Percentiles rank a stretch among this genome's conserved stretches.
Conservation (phyloP, 2,888 invertebrate species). For the Hypomecis atomaria region DNA sequence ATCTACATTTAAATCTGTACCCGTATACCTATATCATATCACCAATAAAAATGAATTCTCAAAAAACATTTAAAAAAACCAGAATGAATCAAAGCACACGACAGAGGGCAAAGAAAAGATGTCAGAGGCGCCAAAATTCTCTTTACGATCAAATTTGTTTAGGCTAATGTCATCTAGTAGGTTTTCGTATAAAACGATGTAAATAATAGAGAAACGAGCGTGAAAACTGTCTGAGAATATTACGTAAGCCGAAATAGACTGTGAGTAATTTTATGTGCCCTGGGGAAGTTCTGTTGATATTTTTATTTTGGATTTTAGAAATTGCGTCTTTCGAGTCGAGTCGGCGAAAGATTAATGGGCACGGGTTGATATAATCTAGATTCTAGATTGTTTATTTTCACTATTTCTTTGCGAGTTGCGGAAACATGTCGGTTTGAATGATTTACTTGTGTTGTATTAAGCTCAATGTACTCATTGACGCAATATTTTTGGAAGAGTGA, state of each 20-base stretch:
- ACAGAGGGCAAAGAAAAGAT: conserved; percentile 3
- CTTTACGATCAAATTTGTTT: conserved; percentile 11
- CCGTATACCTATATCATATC: too few species aligned
- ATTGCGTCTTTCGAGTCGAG: conserved; percentile 10
- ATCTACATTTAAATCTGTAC: too few species aligned
- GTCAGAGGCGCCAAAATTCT: conserved; percentile 15
- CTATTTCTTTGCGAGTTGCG: conserved; percentile 1
- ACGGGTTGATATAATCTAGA: conserved; percentile 12
- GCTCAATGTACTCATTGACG: too few species aligned
- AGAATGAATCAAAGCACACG: neutral
- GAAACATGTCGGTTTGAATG: neutral
- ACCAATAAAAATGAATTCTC: neutral
- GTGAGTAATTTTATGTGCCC: conserved; percentile 18
- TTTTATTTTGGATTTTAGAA: conserved; percentile 21
- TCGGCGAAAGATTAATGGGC: conserved; percentile 11
- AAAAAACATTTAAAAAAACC: neutral
- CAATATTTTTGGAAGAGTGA: too few species aligned
- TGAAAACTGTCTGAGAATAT: conserved; percentile 21
- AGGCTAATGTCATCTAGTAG: neutral
- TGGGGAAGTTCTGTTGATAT: conserved; percentile 6
- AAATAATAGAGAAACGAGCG: conserved; percentile 23
- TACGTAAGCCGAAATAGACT: conserved; percentile 25
- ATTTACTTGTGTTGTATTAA: neutral
- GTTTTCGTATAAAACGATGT: conserved; percentile 17
- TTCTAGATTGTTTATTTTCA: conserved; percentile 11